phyloP scores from a whole-genome alignment of 2,113 vertebrate genomes.

The Theristicus caerulescens region DNA sequence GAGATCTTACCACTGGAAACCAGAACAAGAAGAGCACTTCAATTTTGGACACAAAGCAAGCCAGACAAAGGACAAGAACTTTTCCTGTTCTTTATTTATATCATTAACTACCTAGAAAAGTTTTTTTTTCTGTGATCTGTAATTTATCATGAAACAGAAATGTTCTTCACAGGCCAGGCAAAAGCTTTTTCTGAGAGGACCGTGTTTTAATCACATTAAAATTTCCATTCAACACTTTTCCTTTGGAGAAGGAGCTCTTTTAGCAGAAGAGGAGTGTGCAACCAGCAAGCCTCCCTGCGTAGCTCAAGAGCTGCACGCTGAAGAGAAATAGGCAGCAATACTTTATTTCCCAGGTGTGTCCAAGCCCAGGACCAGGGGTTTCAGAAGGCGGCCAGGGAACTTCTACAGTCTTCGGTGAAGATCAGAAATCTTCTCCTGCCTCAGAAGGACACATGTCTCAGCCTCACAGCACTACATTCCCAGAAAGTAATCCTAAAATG shows the following conservation, averaged over 20 bases:
- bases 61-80: background rate
- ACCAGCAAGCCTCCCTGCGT: background rate
- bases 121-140: background rate
- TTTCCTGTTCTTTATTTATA: background rate
- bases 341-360: background rate
- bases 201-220: background rate
- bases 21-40: background rate
- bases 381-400: background rate
- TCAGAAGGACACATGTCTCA: background rate
- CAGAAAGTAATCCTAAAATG: background rate
- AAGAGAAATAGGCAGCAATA: background rate
- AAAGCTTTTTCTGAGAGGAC: background rate
- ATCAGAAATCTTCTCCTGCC: background rate
- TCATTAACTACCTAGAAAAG: background rate
- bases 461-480: background rate
- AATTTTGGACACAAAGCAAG: background rate
- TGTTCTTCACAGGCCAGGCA: background rate
- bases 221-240: background rate
- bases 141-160: background rate
- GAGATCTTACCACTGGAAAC: background rate
- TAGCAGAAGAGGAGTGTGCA: background rate
- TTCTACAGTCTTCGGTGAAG: background rate
- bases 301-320: background rate
- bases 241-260: background rate
- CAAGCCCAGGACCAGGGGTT: background rate